Base-by-base conservation (phyloP, 2,888 invertebrate genomes). In the Hyalella azteca region DNA sequence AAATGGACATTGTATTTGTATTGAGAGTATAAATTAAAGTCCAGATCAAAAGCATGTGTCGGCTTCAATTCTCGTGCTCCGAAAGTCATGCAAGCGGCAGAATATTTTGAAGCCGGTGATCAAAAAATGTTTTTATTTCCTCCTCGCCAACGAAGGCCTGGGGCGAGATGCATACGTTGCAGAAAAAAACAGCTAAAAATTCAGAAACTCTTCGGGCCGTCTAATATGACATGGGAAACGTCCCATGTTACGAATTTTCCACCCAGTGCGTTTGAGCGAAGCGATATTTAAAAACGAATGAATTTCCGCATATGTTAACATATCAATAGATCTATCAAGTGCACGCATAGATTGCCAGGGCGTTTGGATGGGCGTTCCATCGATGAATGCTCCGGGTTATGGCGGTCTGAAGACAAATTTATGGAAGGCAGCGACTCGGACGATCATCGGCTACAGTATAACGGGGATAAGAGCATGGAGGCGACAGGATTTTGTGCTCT, bases 261-360 rank as follows among this genome's bases (percentile, higher is more conserved):
- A 26, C 26, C 29, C 26, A 7, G 26, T 54, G 54, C 49, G 22
- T 49, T 49, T 49, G 22, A 49, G 9, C 22, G 49, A 49, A 49
- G 49, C 26, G 29, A 54, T 54, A 26, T 54, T 54, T 54, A 54
- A 22, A 22, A 22, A 13, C 54, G 54, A 54, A 54, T 54, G 54
- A 54, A 54, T 54, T 26, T 54, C 29, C 66, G 66, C 66, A 36
- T 36, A 36, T 36, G 22, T 66, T 32, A 66, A 66, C 66, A 66
- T 36, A 66, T 66, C 66, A 66, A 66, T 66, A 4, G 29, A 19
- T 66, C 66, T 19, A 66, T 66, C 66, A 66, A 66, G 66, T 66
- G 32, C 29, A 66, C 36, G 66, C 66, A 3, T 66, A 66, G 29
- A 66, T 36, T 36, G 66, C 36, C 66, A 7, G 66, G 19, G 36